Evolutionary conservation across 1,140 invertebrate genomes (phyloP).

Genomic region (Drosophila mauritiana): DNA sequence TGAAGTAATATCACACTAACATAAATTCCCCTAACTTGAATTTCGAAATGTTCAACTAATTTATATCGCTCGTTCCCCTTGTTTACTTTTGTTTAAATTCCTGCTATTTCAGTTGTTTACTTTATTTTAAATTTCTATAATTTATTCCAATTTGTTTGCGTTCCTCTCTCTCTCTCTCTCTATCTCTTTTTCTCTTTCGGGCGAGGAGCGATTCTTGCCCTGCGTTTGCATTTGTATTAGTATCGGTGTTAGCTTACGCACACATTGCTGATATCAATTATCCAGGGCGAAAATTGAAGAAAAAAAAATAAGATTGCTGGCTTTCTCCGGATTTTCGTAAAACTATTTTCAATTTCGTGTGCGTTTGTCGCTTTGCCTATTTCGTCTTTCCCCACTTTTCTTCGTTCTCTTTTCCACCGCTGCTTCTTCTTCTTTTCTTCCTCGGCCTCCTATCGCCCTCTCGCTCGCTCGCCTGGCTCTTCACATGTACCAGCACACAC

Average conservation of each 20-base stretch:
- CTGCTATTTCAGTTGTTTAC: constrained; percentile 13
- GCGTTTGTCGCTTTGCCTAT: constrained; percentile 46
- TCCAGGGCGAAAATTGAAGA: not conserved
- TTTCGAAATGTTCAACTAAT: not conserved
- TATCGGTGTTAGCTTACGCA: constrained; percentile 7
- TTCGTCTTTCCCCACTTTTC: constrained; percentile 57
- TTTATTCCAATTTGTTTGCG: constrained; percentile 45
- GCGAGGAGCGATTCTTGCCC: constrained; percentile 1
- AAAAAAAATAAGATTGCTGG: constrained; percentile 13
- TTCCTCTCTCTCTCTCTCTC: not conserved
- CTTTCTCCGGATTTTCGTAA: constrained; percentile 56
- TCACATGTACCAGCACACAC: constrained; percentile 40
- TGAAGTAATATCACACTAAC: no score
- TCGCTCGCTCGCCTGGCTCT: constrained; percentile 20
- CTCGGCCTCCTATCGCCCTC: constrained; percentile 29
- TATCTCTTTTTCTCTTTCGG: constrained; percentile 10
- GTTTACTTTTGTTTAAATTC: constrained; percentile 9
- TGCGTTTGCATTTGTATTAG: constrained; percentile 3
- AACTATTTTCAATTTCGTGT: constrained; percentile 65
- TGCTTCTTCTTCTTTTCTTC: constrained; percentile 24
- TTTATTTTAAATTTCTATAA: constrained; percentile 27
- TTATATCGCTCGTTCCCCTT: not conserved
- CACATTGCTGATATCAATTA: constrained; percentile 3
- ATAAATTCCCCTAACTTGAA: no score
- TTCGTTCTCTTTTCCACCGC: constrained; percentile 15